Evolutionary conservation across 2,888 invertebrate species (phyloP).

Genomic region (Abrostola triplasia): DNA sequence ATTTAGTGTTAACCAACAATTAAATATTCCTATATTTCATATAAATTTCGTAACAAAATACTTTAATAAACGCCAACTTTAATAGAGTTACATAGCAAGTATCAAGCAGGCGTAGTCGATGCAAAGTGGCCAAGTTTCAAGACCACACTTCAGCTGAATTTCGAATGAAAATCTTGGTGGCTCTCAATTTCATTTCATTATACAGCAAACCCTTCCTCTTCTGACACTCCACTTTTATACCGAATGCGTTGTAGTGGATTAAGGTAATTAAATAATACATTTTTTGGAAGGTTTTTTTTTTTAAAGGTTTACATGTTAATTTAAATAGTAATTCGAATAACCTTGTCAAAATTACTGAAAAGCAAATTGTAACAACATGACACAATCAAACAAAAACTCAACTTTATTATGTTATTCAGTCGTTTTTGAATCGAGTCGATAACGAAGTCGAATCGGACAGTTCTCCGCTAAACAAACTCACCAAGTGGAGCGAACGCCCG

Average conservation of each 20-base stretch:
- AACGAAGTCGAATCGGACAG: constrained; percentile 22
- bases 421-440: constrained; percentile 4
- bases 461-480: constrained; percentile 43
- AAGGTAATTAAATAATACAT: not conserved
- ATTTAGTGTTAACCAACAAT: not conserved
- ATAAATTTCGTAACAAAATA: not conserved
- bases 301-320: no score
- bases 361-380: no score
- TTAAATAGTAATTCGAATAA: no score
- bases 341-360: no score
- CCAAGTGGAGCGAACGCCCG: constrained; percentile 34
- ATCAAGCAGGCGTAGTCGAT: not conserved
- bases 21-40: not conserved
- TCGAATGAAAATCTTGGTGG: not conserved
- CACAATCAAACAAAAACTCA: no score
- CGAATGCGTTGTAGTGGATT: not conserved
- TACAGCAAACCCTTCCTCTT: not conserved
- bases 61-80: not conserved
- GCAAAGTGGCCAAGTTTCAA: constrained; percentile 1
- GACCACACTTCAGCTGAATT: not conserved
- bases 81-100: not conserved
- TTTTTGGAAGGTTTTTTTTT: no score
- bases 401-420: not conserved
- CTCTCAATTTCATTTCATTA: not conserved
- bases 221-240: not conserved